Evolutionary conservation across 2,113 vertebrate species (phyloP).

Genomic region (Odocoileus hemionus): DNA sequence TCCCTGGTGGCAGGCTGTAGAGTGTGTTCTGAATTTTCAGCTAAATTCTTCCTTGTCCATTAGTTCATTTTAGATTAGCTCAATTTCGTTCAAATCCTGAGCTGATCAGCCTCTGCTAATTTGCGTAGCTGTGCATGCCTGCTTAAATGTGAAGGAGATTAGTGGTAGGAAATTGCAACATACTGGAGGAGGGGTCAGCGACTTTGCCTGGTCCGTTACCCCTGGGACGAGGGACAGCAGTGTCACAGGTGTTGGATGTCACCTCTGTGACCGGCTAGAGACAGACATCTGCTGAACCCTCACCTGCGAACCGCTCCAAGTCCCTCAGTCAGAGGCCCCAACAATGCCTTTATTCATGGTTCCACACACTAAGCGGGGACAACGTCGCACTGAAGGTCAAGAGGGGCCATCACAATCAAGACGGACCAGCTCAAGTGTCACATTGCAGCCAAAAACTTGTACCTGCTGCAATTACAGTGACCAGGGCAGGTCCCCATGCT

Average conservation of each 20-base stretch:
- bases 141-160: slow-evolving; percentile 61
- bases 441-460: background rate
- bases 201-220: background rate
- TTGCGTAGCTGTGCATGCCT: slow-evolving; percentile 47
- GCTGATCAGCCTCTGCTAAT: slow-evolving; percentile 36
- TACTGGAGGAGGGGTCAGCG: background rate
- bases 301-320: background rate
- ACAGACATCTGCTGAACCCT: background rate
- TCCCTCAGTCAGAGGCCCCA: background rate
- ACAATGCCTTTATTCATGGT: background rate
- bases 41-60: background rate
- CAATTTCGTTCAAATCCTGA: slow-evolving; percentile 45
- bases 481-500: background rate
- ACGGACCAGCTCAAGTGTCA: background rate
- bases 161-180: background rate
- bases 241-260: background rate
- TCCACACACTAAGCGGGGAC: background rate
- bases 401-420: background rate
- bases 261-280: background rate
- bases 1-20: background rate
- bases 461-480: background rate
- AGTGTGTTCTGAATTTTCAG: background rate
- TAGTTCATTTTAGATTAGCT: slow-evolving; percentile 37
- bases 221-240: background rate
- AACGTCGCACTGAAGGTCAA: background rate